phyloP scores from a whole-genome alignment of 2,797 vertebrate genomes.

The Clarias pachynema region DNA sequence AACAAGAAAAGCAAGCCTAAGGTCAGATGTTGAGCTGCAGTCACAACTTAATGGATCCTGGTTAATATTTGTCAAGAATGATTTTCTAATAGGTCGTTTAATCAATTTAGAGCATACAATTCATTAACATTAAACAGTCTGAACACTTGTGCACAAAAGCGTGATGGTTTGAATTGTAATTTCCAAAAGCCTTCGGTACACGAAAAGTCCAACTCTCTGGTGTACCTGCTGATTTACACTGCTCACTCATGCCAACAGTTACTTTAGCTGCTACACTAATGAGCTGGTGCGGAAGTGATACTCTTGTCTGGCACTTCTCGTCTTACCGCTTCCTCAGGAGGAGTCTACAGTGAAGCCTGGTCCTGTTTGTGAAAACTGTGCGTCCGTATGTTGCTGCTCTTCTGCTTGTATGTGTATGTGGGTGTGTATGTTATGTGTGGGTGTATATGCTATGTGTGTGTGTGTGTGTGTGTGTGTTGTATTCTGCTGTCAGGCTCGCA shows the following conservation, averaged over 20 bases:
- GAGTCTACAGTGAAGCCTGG: conserved; percentile 35
- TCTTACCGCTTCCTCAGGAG: conserved; percentile 11
- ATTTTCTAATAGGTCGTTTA: conserved; percentile 18
- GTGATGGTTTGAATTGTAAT: conserved; percentile 6
- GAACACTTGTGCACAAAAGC: background rate
- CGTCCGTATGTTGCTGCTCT: conserved; percentile 51
- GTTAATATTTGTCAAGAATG: conserved; percentile 18
- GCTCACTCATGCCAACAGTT: background rate
- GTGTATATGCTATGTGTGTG: background rate
- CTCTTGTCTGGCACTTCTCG: conserved; percentile 15
- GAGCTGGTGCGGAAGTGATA: conserved; percentile 25
- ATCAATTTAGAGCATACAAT: background rate
- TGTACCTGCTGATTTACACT: conserved; percentile 12
- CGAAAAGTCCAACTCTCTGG: background rate
- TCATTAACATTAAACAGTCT: background rate
- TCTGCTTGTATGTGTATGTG: background rate
- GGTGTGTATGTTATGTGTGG: background rate
- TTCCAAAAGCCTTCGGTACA: background rate
- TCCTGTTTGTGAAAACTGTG: conserved; percentile 47
- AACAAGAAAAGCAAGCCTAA: background rate
- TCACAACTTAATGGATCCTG: conserved; percentile 8
- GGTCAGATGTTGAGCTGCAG: background rate
- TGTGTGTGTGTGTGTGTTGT: background rate
- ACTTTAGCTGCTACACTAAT: conserved; percentile 13
- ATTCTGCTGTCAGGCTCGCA: conserved; percentile 47